Percentiles rank a stretch among this genome's conserved stretches.
phyloP scores from a whole-genome alignment of 2,888 invertebrate genomes.

The Euplexia lucipara region DNA sequence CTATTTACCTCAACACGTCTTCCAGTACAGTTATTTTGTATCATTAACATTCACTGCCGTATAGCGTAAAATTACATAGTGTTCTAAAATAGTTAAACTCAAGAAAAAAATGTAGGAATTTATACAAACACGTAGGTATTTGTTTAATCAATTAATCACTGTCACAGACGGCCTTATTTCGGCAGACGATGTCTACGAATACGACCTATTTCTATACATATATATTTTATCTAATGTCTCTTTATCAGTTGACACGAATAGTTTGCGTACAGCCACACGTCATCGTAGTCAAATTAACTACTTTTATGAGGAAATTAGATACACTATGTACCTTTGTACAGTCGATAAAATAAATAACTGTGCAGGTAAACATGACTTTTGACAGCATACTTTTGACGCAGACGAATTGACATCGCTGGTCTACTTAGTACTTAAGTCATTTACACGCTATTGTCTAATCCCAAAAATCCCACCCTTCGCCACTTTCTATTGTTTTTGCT shows the following conservation, averaged over 20 bases:
- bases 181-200: conserved; percentile 29
- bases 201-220: conserved; percentile 33
- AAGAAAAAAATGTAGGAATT: neutral
- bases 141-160: conserved; percentile 17
- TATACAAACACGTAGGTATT: conserved; percentile 3
- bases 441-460: too few relatives aligned
- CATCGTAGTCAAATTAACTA: conserved; percentile 2
- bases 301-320: neutral
- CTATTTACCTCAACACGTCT: too few relatives aligned
- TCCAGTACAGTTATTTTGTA: too few relatives aligned
- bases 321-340: conserved; percentile 2
- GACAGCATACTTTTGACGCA: too few relatives aligned
- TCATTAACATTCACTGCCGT: too few relatives aligned
- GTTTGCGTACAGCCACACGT: conserved; percentile 6
- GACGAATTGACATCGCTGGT: too few relatives aligned
- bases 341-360: neutral
- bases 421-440: neutral
- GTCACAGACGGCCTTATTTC: conserved; percentile 33
- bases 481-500: too few relatives aligned
- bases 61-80: too few relatives aligned
- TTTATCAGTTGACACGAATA: conserved; percentile 38
- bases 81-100: too few relatives aligned
- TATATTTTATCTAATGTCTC: conserved; percentile 4
- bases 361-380: neutral
- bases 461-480: too few relatives aligned